Conservation (phyloP, 2,113 vertebrate species). For the Perccottus glenii region DNA sequence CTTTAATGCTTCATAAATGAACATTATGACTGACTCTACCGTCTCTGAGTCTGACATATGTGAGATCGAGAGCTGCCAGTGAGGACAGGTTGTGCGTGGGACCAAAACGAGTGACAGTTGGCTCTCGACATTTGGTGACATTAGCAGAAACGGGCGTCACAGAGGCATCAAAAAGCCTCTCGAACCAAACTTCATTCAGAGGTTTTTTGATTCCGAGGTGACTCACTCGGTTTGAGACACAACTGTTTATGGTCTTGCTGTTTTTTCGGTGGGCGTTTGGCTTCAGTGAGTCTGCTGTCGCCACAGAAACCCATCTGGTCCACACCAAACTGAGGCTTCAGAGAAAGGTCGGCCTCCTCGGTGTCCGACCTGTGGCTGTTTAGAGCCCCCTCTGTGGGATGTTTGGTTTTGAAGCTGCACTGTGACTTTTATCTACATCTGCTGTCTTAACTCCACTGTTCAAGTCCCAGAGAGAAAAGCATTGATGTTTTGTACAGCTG, state of each 20-base stretch:
- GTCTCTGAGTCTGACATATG: background rate
- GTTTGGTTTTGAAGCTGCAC: background rate
- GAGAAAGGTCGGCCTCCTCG: too few relatives aligned
- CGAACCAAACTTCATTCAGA: background rate
- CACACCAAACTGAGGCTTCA: background rate
- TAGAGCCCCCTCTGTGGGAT: background rate
- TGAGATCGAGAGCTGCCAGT: background rate
- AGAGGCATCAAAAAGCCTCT: background rate
- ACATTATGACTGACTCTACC: background rate
- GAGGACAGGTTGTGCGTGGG: constrained; percentile 1
- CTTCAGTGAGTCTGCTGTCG: background rate
- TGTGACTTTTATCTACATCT: background rate
- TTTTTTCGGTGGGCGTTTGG: constrained; percentile 1
- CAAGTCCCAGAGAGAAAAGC: background rate
- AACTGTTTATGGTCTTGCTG: background rate
- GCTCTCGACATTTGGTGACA: constrained; percentile 2
- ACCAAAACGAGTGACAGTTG: background rate
- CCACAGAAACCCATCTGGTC: background rate
- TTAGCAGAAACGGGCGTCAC: background rate
- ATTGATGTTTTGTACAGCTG: too few relatives aligned
- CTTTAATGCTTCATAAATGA: too few relatives aligned
- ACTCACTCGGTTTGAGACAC: background rate
- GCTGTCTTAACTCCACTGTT: background rate
- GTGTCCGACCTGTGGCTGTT: too few relatives aligned
- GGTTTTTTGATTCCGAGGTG: too few relatives aligned